These are phyloP conservation scores for Notarius quadriscutis DNA, from an alignment of 2,113 vertebrate genomes.

Conservation along the genomic window DNA sequence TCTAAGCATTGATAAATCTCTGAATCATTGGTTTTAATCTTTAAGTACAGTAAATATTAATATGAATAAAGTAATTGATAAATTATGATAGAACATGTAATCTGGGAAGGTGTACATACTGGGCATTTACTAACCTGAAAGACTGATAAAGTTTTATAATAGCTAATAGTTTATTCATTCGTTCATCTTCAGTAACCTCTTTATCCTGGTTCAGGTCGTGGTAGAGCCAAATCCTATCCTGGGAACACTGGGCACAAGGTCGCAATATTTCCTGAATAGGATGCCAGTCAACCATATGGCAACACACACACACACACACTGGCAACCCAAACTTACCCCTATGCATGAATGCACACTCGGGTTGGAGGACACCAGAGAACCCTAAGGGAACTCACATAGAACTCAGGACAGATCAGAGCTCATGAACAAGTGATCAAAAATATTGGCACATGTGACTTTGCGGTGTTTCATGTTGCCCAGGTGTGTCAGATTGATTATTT, in stretches of 20 bases:
- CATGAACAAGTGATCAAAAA: background rate
- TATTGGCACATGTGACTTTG: too few species aligned
- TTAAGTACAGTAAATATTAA: background rate
- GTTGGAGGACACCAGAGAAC: background rate
- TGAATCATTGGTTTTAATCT: background rate
- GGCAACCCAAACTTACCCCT: background rate
- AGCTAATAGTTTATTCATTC: background rate
- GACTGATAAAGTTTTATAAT: background rate
- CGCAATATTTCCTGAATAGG: background rate
- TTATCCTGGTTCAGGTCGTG: background rate
- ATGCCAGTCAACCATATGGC: background rate
- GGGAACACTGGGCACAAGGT: background rate
- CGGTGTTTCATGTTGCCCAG: too few species aligned
- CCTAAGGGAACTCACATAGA: background rate
- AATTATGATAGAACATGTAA: background rate
- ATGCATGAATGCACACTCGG: background rate
- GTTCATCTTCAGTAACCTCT: background rate
- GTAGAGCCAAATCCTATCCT: background rate
- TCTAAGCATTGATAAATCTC: background rate
- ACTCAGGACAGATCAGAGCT: background rate
- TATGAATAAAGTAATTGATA: background rate
- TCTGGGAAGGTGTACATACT: background rate
- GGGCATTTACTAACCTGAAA: background rate
- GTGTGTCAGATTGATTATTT: too few species aligned
- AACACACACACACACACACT: background rate